phyloP scores from a whole-genome alignment of 1,140 invertebrate genomes.

The Papilio glaucus region DNA sequence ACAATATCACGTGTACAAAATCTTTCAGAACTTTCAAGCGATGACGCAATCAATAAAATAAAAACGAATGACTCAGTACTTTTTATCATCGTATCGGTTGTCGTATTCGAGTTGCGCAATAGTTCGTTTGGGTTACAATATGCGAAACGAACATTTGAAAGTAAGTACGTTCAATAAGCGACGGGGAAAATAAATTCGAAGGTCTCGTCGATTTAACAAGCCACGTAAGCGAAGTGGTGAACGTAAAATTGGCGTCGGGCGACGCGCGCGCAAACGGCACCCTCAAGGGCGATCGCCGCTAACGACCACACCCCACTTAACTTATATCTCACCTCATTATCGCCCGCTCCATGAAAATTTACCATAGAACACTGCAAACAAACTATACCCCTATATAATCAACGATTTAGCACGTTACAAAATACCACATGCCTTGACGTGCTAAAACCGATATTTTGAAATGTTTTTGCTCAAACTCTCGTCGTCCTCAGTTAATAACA shows the following conservation, averaged over 20 bases:
- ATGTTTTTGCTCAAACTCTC: conserved; percentile 27
- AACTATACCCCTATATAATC: neutral
- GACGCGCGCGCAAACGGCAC: conserved; percentile 49
- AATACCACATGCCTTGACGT: neutral
- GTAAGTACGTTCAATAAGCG: conserved; percentile 29
- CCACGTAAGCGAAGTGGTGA: conserved; percentile 46
- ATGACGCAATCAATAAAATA: conserved; percentile 13
- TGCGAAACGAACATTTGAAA: conserved; percentile 28
- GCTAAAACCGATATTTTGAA: neutral
- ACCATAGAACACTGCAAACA: neutral
- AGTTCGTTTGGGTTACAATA: conserved; percentile 29
- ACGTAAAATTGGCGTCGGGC: conserved; percentile 39
- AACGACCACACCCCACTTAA: conserved; percentile 48
- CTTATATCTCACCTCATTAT: conserved; percentile 32
- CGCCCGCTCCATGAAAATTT: neutral
- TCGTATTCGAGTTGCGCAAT: conserved; percentile 16
- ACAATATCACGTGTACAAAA: neutral
- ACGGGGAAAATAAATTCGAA: conserved; percentile 37
- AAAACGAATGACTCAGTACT: conserved; percentile 16
- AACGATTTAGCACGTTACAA: neutral
- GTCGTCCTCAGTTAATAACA: conserved; percentile 29
- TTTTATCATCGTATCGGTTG: conserved; percentile 13
- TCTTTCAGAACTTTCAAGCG: conserved; percentile 15
- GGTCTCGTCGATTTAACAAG: conserved; percentile 48
- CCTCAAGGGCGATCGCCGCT: conserved; percentile 52